These are phyloP conservation scores for Halocaridina rubra DNA, from an alignment of 2,888 invertebrate genomes.

Conservation along the genomic window DNA sequence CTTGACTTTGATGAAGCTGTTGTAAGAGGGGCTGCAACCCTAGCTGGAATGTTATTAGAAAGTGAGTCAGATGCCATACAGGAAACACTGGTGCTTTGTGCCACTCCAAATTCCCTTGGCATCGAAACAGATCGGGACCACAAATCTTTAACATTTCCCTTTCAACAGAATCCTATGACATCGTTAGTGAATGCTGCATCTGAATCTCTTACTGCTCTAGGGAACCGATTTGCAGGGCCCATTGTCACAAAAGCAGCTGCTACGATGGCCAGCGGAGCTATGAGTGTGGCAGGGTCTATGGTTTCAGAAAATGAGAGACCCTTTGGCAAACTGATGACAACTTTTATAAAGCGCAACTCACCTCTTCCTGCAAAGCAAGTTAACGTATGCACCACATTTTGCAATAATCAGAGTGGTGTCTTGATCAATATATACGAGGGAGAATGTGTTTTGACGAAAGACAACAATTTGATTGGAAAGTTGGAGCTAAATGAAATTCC, in stretches of 20 bases:
- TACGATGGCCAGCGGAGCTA: not conserved
- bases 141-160: not conserved
- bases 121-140: not conserved
- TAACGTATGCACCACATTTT: not conserved
- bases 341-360: not conserved
- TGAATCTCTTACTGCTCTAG: not conserved
- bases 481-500: slow-evolving; percentile 73
- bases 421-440: slow-evolving; percentile 64
- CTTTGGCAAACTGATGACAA: not conserved
- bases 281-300: not conserved
- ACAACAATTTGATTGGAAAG: slow-evolving; percentile 71
- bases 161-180: not conserved
- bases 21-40: not conserved
- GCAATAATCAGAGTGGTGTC: not conserved
- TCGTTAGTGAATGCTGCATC: not conserved
- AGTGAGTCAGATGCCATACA: not conserved
- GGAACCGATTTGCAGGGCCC: not conserved
- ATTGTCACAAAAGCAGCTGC: not conserved
- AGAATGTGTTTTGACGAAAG: slow-evolving; percentile 69
- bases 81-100: not conserved
- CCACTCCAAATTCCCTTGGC: not conserved
- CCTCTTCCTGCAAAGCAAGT: not conserved
- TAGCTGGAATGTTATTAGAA: not conserved
- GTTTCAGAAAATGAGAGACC: not conserved
- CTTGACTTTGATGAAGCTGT: not conserved